A percentile compares a stretch with the other conserved stretches of the same genome.
These are phyloP conservation scores for Diarsia mendica DNA, from an alignment of 2,888 invertebrate species.

Conservation along the genomic window DNA sequence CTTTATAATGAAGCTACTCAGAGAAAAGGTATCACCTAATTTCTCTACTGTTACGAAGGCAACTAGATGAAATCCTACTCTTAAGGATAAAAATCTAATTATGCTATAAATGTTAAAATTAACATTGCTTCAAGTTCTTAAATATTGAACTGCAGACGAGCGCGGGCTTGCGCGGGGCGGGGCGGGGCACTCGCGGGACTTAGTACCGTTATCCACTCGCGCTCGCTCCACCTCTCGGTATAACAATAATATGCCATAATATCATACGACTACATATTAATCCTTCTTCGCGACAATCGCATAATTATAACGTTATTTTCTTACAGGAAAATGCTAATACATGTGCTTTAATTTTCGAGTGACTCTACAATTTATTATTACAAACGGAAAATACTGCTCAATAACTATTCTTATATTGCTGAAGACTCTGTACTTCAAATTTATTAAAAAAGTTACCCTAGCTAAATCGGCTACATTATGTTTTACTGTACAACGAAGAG, in stretches of 20 bases:
- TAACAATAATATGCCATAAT: constrained; percentile 70
- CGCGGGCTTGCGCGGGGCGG: constrained; percentile 61
- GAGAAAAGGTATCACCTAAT: constrained; percentile 88
- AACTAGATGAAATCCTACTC: constrained; percentile 90
- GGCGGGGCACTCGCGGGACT: constrained; percentile 66
- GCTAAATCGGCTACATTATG: constrained; percentile 88
- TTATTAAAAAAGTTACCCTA: constrained; percentile 89
- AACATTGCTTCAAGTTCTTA: constrained; percentile 89
- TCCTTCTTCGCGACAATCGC: constrained; percentile 67
- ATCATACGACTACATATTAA: constrained; percentile 66
- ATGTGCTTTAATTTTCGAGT: constrained; percentile 85
- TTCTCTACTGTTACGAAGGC: constrained; percentile 89
- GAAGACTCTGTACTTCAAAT: constrained; percentile 84
- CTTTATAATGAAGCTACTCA: constrained; percentile 85
- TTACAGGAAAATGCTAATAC: constrained; percentile 82
- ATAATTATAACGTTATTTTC: constrained; percentile 74
- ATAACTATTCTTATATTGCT: constrained; percentile 82
- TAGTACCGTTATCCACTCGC: constrained; percentile 85
- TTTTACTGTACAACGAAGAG: constrained; percentile 88
- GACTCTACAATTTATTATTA: constrained; percentile 78
- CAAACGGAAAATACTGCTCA: constrained; percentile 81
- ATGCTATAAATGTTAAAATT: constrained; percentile 89
- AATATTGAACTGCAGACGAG: constrained; percentile 76
- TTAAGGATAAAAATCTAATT: constrained; percentile 90
- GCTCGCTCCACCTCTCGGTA: constrained; percentile 58